These are phyloP conservation scores for Geophilus truncorum DNA, from an alignment of 2,888 invertebrate species.

Conservation along the genomic window DNA sequence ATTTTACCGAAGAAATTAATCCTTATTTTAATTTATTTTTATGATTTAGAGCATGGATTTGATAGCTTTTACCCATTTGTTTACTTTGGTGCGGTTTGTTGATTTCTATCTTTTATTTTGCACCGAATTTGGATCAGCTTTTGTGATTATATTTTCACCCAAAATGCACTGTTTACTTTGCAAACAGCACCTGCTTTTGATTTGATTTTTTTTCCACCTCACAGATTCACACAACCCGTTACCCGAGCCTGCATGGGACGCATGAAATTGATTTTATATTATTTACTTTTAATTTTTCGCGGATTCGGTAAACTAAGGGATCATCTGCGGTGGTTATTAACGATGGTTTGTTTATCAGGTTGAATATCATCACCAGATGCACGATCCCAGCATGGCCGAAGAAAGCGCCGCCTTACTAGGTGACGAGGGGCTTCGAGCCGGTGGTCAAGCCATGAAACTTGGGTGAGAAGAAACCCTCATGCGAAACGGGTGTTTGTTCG, in stretches of 20 bases:
- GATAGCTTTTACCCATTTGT: neutral
- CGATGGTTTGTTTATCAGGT: conserved; percentile 42
- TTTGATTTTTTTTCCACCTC: neutral
- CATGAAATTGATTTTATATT: neutral
- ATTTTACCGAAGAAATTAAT: conserved; percentile 28
- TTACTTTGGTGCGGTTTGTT: too few relatives aligned
- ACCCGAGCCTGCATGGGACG: neutral
- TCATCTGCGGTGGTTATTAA: conserved; percentile 32
- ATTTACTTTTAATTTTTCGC: neutral
- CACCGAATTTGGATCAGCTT: conserved; percentile 29
- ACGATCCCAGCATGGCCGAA: conserved; percentile 85
- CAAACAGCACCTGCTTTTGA: too few relatives aligned
- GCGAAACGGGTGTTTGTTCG: neutral
- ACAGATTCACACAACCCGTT: neutral
- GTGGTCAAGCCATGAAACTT: conserved; percentile 94
- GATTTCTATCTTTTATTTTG: conserved; percentile 14
- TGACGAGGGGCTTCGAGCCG: conserved; percentile 90
- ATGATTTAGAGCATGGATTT: conserved; percentile 28
- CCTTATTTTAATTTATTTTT: conserved; percentile 17
- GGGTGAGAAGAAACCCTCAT: conserved; percentile 60
- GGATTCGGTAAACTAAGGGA: neutral
- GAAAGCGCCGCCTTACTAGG: conserved; percentile 93
- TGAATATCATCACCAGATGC: conserved; percentile 66
- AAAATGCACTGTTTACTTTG: too few relatives aligned
- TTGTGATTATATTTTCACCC: neutral